Evolutionary conservation across 2,797 vertebrate genomes (phyloP), one percentile per base, ranked within the genome.

Genomic region (Meda fulgida): DNA sequence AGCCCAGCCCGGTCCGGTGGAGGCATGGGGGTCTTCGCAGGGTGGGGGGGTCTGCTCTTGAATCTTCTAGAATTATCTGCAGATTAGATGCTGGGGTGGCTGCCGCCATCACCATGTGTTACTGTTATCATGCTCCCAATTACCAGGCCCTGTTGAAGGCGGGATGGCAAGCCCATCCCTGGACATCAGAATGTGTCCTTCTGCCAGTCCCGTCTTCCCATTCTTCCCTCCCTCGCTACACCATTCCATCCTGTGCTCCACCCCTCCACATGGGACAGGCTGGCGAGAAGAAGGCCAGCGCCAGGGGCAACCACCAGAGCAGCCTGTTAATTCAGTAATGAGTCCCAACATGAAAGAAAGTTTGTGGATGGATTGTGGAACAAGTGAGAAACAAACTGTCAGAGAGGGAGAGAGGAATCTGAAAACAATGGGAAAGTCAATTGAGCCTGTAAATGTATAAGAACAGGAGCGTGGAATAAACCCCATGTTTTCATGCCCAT

Each of bases 311-410:
- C 77, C 91, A 72, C 78, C 91, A 92, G 82, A 89, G 89, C 92
- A 91, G 91, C 86, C 92, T 90, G 92, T 92, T 91, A 85, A 89
- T 66, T 89, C 91, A 90, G 90, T 94, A 95, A 96, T 94, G 95
- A 95, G 92, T 93, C 89, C 87, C 92, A 88, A 94, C 92, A 93
- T 94, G 92, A 95, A 95, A 95, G 94, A 87, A 77, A 72, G 65
- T 85, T 87, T 72, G 40, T 53, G 80, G 58, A 73, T 53, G 79
- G 83, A 81, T 79, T 84, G 84, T 81, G 23, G 58, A 89, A 90
- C 76, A 63, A 86, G 89, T 89, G 81, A 75, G 89, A 93, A 87
- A 92, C 91, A 89, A 88, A 89, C 87, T 89, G 87, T 48, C 78
- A 84, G 80, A 80, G 80, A 78, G 80, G 88, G 89, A 88, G 87